These are phyloP conservation scores for Actinemys pallida DNA, from an alignment of 2,113 vertebrate species.

Conservation along the genomic window DNA sequence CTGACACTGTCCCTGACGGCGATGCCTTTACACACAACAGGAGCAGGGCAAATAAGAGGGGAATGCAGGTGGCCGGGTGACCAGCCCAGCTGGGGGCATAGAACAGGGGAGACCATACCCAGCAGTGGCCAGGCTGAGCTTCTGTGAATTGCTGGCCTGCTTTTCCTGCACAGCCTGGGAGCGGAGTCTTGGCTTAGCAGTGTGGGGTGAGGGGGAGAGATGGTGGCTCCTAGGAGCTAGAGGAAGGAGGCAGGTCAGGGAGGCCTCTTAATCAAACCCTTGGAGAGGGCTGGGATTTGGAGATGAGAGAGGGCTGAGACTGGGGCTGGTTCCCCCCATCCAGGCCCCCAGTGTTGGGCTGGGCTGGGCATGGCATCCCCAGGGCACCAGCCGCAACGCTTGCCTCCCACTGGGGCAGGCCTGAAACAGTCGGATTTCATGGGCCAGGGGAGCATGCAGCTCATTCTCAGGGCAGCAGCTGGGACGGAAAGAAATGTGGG, in stretches of 20 bases:
- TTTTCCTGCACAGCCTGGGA: no score
- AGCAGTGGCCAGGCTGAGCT: no score
- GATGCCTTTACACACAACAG: not conserved
- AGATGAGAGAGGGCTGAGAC: not conserved
- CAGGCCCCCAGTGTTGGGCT: not conserved
- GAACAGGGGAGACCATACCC: no score
- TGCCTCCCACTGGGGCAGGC: not conserved
- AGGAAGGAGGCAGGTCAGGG: no score
- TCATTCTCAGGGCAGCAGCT: not conserved
- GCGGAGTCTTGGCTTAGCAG: no score
- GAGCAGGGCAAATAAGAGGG: not conserved
- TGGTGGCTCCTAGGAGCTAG: no score
- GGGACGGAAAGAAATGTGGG: not conserved
- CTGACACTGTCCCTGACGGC: not conserved
- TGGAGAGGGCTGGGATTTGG: not conserved
- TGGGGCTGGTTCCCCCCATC: not conserved
- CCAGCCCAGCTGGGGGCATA: not conserved
- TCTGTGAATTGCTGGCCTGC: no score
- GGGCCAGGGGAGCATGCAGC: not conserved
- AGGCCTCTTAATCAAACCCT: not conserved
- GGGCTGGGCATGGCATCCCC: not conserved
- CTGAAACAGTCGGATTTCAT: not conserved
- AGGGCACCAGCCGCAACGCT: not conserved
- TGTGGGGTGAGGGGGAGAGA: no score
- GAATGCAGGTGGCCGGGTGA: not conserved